phyloP scores from a whole-genome alignment of 1,140 invertebrate species.

The Tenebrio molitor region DNA sequence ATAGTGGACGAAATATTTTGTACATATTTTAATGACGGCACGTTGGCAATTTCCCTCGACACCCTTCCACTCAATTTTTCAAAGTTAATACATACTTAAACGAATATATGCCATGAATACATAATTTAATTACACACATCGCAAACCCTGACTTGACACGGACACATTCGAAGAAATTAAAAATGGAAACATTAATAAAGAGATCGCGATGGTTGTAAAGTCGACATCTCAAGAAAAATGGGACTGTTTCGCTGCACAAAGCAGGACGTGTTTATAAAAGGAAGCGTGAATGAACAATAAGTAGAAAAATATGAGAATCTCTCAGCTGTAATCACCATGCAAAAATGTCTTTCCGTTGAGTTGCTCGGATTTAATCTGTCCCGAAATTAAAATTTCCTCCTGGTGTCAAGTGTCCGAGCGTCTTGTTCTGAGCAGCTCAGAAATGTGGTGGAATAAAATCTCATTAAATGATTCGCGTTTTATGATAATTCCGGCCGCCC shows the following conservation, averaged over 20 bases:
- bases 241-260: neutral
- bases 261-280: neutral
- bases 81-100: neutral
- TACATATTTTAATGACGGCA: slow-evolving; percentile 10
- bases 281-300: slow-evolving; percentile 7
- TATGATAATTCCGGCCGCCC: too few relatives aligned
- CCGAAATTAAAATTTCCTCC: slow-evolving; percentile 18
- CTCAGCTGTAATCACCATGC: slow-evolving; percentile 5
- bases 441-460: slow-evolving; percentile 3
- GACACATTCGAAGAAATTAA: too few relatives aligned
- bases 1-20: neutral
- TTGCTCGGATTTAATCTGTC: slow-evolving; percentile 8
- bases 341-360: neutral
- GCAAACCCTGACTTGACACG: too few relatives aligned
- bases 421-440: neutral
- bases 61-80: neutral
- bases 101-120: too few relatives aligned
- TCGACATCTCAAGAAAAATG: neutral
- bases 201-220: neutral
- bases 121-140: too few relatives aligned
- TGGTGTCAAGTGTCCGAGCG: neutral
- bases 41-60: slow-evolving; percentile 6
- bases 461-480: slow-evolving; percentile 3
- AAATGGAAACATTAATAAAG: too few relatives aligned
- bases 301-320: slow-evolving; percentile 25